Evolutionary conservation across 2,113 vertebrate species (phyloP), one percentile per base, ranked within the genome.

Genomic region (Balaeniceps rex): DNA sequence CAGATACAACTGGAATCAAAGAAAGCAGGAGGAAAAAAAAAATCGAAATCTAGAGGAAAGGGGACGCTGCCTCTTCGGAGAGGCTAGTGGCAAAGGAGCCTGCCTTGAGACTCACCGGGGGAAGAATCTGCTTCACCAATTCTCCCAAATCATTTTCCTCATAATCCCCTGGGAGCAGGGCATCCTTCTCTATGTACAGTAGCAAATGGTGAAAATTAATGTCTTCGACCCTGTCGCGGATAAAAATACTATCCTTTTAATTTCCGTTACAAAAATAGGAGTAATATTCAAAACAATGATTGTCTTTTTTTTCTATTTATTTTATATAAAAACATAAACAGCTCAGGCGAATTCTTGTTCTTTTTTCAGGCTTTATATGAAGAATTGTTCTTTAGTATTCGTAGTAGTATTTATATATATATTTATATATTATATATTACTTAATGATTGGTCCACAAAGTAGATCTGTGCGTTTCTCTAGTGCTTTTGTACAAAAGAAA

Each of bases 221-320:
- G 98, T 99, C 98, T 99, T 99, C 98, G 97, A 98, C 98, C 98
- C 99, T 99, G 98, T 99, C 98, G 89, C 95, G 99, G 98, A 99
- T 99, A 99, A 98, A 99, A 99, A 99, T 99, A 99, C 99, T 99
- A 98, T 98, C 98, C 99, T 98, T 99, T 99, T 99, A 99, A 99
- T 98, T 98, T 98, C 98, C 94, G 95, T 98, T 99, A 99, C 98
- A 99, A 99, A 99, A 99, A 99, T 99, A 99, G 99, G 98, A 98
- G 98, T 98, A 99, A 99, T 99, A 99, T 99, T 99, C 98, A 98
- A 99, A 99, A 98, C 98, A 99, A 98, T 98, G 99, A 99, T 99
- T 99, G 99, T 99, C 99, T 98, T 97, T 98, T 98, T 98, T 98
- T 98, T 99, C 98, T 98, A 98, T 99, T 99, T 98, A 98, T 99